Conservation (phyloP, 2,113 vertebrate species). For the Athene cunicularia region DNA sequence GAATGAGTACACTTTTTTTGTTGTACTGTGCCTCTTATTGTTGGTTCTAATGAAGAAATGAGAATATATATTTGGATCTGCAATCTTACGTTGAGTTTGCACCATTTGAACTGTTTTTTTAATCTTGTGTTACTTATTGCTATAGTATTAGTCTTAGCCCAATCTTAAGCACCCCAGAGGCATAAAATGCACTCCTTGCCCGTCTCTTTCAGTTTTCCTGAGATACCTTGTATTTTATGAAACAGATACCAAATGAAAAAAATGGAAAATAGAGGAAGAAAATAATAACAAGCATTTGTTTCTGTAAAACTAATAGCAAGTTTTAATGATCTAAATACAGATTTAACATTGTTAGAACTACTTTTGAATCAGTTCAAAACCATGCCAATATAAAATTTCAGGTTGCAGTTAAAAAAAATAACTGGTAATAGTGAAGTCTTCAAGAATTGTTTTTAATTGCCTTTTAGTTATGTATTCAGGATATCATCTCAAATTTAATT, state of each 20-base stretch:
- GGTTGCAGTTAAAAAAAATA: not conserved
- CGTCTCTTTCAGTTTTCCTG: not conserved
- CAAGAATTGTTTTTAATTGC: not conserved
- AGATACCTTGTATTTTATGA: not conserved
- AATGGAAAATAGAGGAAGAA: not conserved
- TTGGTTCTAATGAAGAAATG: not conserved
- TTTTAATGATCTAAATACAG: not conserved
- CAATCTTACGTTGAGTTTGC: not conserved
- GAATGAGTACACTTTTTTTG: not conserved
- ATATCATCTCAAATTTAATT: not conserved
- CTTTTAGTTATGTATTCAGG: not conserved
- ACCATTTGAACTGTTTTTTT: not conserved
- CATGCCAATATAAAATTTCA: not conserved
- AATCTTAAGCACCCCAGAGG: not conserved
- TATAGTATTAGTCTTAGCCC: not conserved
- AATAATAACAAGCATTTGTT: not conserved
- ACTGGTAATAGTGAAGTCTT: not conserved
- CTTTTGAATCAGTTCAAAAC: not conserved
- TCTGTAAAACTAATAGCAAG: not conserved
- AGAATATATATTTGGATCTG: not conserved
- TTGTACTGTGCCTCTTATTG: not conserved
- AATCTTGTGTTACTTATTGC: not conserved
- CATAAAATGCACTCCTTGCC: not conserved
- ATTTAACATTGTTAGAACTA: not conserved
- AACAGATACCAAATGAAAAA: not conserved